Conservation (phyloP, 2,113 vertebrate species). For the Anoura caudifer region DNA sequence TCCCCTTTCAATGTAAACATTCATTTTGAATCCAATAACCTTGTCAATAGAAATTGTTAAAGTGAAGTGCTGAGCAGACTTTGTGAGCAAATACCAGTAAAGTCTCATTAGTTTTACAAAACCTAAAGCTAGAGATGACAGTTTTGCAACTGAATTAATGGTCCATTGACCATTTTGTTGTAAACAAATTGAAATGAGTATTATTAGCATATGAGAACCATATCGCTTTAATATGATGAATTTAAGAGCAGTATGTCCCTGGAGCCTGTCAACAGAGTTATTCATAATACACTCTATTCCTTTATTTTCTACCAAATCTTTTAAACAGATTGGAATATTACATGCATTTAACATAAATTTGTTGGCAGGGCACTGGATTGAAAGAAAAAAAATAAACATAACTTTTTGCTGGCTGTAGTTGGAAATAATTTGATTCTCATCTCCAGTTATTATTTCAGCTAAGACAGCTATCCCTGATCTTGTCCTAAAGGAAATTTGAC, state of each 20-base stretch:
- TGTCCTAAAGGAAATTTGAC: background rate
- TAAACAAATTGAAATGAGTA: slow-evolving; percentile 31
- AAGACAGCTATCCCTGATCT: background rate
- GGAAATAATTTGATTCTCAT: slow-evolving; percentile 11
- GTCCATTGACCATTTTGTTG: background rate
- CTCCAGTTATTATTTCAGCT: background rate
- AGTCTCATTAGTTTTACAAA: background rate
- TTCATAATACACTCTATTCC: background rate
- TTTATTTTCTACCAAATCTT: slow-evolving; percentile 26
- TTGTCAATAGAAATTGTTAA: slow-evolving; percentile 73
- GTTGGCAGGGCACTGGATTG: background rate
- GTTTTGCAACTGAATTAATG: slow-evolving; percentile 52
- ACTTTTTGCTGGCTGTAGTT: background rate
- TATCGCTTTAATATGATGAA: background rate
- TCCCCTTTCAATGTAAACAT: slow-evolving; percentile 80
- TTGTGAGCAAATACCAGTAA: slow-evolving; percentile 10
- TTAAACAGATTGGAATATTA: slow-evolving; percentile 9
- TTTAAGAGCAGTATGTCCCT: background rate
- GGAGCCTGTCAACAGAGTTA: background rate
- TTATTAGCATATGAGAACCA: background rate
- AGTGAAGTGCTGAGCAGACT: slow-evolving; percentile 40
- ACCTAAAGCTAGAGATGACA: slow-evolving; percentile 39
- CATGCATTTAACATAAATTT: slow-evolving; percentile 31
- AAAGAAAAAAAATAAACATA: slow-evolving; percentile 5
- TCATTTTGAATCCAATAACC: slow-evolving; percentile 77